These are phyloP conservation scores for Sebastes kiyomatsui DNA, from an alignment of 2,797 vertebrate species.

Conservation along the genomic window DNA sequence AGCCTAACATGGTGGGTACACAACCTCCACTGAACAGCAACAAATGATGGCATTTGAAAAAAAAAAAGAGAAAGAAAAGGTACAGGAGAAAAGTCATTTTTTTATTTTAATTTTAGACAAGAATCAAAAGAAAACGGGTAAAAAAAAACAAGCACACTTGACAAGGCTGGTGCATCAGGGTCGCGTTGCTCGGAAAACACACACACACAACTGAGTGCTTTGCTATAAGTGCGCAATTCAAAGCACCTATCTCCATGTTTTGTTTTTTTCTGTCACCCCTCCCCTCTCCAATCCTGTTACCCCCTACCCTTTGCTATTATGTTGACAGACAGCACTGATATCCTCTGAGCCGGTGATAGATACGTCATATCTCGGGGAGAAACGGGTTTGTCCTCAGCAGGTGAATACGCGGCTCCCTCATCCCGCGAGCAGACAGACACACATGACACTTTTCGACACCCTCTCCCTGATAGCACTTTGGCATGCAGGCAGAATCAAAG, in stretches of 20 bases:
- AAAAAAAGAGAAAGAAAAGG: constrained; percentile 15
- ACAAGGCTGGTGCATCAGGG: constrained; percentile 62
- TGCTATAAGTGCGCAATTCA: constrained; percentile 75
- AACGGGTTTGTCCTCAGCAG: constrained; percentile 92
- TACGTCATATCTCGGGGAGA: constrained; percentile 88
- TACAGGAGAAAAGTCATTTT: constrained; percentile 31
- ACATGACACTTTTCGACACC: constrained; percentile 91
- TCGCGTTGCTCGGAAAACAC: constrained; percentile 68
- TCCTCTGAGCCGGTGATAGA: constrained; percentile 91
- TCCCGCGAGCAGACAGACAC: constrained; percentile 82
- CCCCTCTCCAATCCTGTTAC: constrained; percentile 33
- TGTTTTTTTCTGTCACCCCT: constrained; percentile 22
- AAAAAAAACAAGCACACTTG: constrained; percentile 55
- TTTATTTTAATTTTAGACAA: constrained; percentile 63
- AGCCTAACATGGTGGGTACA: constrained; percentile 74
- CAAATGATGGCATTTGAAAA: constrained; percentile 75
- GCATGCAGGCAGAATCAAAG: constrained; percentile 86
- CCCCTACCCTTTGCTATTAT: constrained; percentile 83
- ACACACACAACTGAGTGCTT: constrained; percentile 19
- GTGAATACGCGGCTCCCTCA: constrained; percentile 85
- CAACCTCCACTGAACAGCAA: constrained; percentile 71
- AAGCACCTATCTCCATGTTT: constrained; percentile 54
- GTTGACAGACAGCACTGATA: constrained; percentile 89
- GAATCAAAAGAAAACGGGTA: constrained; percentile 41
- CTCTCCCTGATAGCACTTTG: constrained; percentile 79